phyloP scores from a whole-genome alignment of 1,140 invertebrate genomes.

The Drosophila sproati region DNA sequence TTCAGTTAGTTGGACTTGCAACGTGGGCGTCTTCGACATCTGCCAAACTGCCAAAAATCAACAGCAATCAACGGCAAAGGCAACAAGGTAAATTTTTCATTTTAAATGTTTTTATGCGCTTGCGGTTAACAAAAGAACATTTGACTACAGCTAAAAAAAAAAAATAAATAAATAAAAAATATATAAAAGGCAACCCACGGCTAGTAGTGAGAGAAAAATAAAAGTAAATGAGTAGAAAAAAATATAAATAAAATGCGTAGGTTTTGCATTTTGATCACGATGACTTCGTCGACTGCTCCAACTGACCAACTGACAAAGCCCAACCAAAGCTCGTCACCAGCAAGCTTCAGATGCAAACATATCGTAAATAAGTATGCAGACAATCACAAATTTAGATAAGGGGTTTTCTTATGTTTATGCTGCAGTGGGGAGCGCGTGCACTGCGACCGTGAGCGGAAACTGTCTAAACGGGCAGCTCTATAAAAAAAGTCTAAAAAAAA shows the following conservation, averaged over 20 bases:
- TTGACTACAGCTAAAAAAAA: slow-evolving; percentile 57
- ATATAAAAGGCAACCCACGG: slow-evolving; percentile 74
- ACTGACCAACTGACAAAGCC: slow-evolving; percentile 35
- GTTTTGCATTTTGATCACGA: slow-evolving; percentile 77
- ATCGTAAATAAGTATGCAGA: slow-evolving; percentile 3
- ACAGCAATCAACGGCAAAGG: background rate
- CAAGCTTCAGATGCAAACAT: background rate
- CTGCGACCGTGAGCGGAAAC: background rate
- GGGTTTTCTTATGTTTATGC: slow-evolving; percentile 11
- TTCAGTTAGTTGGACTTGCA: slow-evolving; percentile 25
- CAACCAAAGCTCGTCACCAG: slow-evolving; percentile 30
- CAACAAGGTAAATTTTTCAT: slow-evolving; percentile 58
- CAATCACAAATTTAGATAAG: slow-evolving; percentile 17
- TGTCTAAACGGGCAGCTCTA: background rate
- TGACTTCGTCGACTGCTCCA: slow-evolving; percentile 24
- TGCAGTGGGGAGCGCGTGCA: slow-evolving; percentile 27
- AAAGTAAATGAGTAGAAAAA: slow-evolving; percentile 37
- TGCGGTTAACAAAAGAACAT: slow-evolving; percentile 70
- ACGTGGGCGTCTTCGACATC: slow-evolving; percentile 44
- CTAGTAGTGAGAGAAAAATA: slow-evolving; percentile 35
- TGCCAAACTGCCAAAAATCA: slow-evolving; percentile 53
- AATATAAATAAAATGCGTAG: slow-evolving; percentile 58
- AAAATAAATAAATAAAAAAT: slow-evolving; percentile 25
- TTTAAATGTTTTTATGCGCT: slow-evolving; percentile 48
- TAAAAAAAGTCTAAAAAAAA: too few species aligned